Base-by-base conservation (phyloP, 64 coral and sea anemone species). In the Stichodactyla helianthus region DNA sequence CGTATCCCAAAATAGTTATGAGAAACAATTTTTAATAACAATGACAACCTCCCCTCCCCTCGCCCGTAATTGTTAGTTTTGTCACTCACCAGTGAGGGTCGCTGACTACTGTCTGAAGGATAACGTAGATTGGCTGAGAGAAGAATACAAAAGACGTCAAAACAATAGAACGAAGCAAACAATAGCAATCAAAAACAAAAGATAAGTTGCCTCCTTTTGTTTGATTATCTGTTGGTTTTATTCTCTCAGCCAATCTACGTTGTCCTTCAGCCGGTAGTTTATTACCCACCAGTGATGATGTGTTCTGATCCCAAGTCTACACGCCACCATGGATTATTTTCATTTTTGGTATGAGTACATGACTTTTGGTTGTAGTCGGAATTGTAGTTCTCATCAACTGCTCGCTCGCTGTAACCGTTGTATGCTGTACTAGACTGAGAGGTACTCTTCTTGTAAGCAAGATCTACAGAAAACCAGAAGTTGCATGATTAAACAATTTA, bases 291-390 rank as follows among this genome's bases (percentile, higher is more conserved):
- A 83, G 97, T 99, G 11, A 99, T 79, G 59, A 99, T 94, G 55
- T 95, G 87, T 76, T 99, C 93, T 56, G 89, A 68, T 8, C 93
- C 87, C 25, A 99, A 78, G 76, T 99, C 97, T 14, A 99, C 97
- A 25, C 93, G 85, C 97, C 97, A 99, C 97, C 97, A 99, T 26
- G 97, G 97, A 52, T 95, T 93, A 54, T 52, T 90, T 55, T 99
- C 97, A 7, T 92, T 79, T 6, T 89, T 95, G 7, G 97, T 99
- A 54, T 95, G 93, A 0, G 97, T 99, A 83, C 97, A 99, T 28
- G 93, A 93, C 55, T 99, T 99, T 1, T 64, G 44, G 54, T 64
- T 25, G 52, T 86, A 99, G 10, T 89, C n/a, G 0, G 76, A 85
- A 63, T 71, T 95, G 91, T 90, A 99, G 16, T 92, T 94, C 67